Base-by-base conservation (phyloP, 2,797 vertebrate species). In the Arctocebus calabarensis region DNA sequence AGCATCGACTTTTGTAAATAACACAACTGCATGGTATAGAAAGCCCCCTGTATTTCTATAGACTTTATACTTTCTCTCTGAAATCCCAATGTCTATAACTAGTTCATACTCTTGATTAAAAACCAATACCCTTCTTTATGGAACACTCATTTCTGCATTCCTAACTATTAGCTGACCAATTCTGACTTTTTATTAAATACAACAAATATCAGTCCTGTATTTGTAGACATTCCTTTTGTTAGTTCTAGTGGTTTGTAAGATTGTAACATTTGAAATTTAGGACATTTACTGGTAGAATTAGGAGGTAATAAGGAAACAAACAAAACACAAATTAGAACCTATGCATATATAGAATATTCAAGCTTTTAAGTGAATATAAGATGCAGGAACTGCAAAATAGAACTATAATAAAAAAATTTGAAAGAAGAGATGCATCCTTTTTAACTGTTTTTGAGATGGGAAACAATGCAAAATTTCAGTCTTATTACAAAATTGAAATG, bases 401-500 rank as follows among this genome's bases (percentile, higher is more conserved):
- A 91, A 77, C 71, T 78, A 91, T 79, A 96, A 92, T 97, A 94
- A 94, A 97, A 92, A 90, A 91, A 93, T 91, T 89, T 66, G 25
- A 81, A 95, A 92, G 78, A 94, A 90, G 90, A 96, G 79, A 94
- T 84, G 84, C 96, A 79, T 94, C 93, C 96, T 95, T 96, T 96
- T 96, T 97, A 97, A 97, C 96, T 96, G 78, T 88, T 96, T 97
- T 95, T 96, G 93, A 97, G 95, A 95, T 91, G 75, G 96, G 91
- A 97, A 97, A n/a, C 92, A 95, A 85, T 95, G 83, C 55, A 95
- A 94, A 95, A 95, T 94, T 93, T 91, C 87, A 83, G 88, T 95
- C 94, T 97, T 97, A 96, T 97, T 97, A 91, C 71, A 96, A 94
- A 97, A 96, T 92, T 92, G 96, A 95, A 97, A 94, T 1, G 1